These are phyloP conservation scores for Graphium colonna DNA, from an alignment of 2,888 invertebrate genomes.

Conservation along the genomic window DNA sequence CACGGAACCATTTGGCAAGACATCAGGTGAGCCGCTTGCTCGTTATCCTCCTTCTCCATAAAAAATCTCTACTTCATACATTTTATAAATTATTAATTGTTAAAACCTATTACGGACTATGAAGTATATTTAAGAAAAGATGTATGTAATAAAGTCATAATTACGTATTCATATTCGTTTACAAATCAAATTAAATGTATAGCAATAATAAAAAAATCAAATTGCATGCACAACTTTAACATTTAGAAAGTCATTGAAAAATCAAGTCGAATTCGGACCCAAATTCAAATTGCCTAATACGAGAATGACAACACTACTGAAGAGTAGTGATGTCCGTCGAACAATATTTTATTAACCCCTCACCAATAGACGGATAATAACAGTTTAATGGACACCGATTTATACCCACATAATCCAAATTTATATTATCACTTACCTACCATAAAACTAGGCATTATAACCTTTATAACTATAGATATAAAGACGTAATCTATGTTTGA, in stretches of 20 bases:
- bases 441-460: constrained; percentile 15
- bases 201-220: too few species aligned
- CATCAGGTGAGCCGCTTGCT: too few species aligned
- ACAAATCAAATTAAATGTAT: too few species aligned
- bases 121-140: too few species aligned
- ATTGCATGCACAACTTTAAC: too few species aligned
- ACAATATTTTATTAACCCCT: constrained; percentile 74
- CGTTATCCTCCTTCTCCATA: too few species aligned
- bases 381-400: constrained; percentile 74
- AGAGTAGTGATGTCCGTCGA: constrained; percentile 37
- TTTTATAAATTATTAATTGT: too few species aligned
- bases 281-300: constrained; percentile 34
- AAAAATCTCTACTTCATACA: too few species aligned
- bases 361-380: constrained; percentile 70
- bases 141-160: too few species aligned
- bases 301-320: constrained; percentile 49
- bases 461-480: constrained; percentile 15
- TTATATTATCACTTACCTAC: not conserved
- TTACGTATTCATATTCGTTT: too few species aligned
- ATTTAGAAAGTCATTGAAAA: not conserved
- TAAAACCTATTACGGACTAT: too few species aligned
- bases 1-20: too few species aligned
- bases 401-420: constrained; percentile 42
- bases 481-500: constrained; percentile 19
- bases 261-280: constrained; percentile 8